These are phyloP conservation scores for Leucoptera coffeella DNA, from an alignment of 2,888 invertebrate species.

Conservation along the genomic window DNA sequence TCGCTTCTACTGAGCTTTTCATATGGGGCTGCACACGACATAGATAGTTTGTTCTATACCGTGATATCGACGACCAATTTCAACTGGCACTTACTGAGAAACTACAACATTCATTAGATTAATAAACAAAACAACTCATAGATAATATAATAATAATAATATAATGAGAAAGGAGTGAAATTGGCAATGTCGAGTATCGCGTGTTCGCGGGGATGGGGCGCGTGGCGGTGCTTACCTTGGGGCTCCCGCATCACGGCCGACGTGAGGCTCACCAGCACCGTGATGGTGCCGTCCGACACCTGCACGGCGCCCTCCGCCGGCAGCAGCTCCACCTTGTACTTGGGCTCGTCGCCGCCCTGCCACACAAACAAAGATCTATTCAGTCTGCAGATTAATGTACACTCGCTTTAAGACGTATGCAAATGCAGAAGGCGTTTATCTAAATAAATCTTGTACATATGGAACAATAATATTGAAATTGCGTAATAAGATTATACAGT, in stretches of 20 bases:
- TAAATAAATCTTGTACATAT: too few species aligned
- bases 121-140: too few species aligned
- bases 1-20: too few species aligned
- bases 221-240: constrained; percentile 32
- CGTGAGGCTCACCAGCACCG: constrained; percentile 84
- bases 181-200: constrained; percentile 21
- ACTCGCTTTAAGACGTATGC: too few species aligned
- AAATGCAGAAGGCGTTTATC: too few species aligned
- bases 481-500: too few species aligned
- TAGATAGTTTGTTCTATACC: constrained; percentile 50
- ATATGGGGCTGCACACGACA: not conserved
- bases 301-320: constrained; percentile 80
- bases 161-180: constrained; percentile 14
- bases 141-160: too few species aligned
- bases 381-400: too few species aligned
- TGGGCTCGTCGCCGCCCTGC: constrained; percentile 29
- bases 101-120: not conserved
- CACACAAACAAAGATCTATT: not conserved
- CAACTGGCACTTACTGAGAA: constrained; percentile 11
- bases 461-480: too few species aligned
- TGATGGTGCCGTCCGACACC: constrained; percentile 71
- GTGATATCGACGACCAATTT: constrained; percentile 33
- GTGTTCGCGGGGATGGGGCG: constrained; percentile 3
- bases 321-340: constrained; percentile 78
- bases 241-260: constrained; percentile 90